A percentile compares a stretch with the other conserved stretches of the same genome.
phyloP scores from a whole-genome alignment of 2,797 vertebrate genomes.

The Thalassophryne amazonica region DNA sequence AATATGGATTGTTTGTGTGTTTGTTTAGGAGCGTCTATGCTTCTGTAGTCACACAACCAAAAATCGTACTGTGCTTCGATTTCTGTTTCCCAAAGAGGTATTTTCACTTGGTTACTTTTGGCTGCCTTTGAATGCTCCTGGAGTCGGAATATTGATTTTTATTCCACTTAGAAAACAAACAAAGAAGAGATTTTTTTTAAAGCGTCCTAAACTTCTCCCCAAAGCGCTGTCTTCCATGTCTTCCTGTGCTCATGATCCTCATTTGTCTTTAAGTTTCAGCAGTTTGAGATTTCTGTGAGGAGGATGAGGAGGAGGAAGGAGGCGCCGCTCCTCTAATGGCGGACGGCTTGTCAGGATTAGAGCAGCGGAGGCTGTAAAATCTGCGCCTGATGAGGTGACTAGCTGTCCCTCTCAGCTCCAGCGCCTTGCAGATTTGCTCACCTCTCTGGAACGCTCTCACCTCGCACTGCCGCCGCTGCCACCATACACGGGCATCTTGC shows the following conservation, averaged over 20 bases:
- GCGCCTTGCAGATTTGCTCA: slow-evolving; percentile 62
- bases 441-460: slow-evolving; percentile 58
- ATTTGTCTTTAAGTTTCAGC: slow-evolving; percentile 29
- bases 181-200: too few species aligned
- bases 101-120: slow-evolving; percentile 74
- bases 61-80: slow-evolving; percentile 40
- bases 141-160: slow-evolving; percentile 72
- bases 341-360: slow-evolving; percentile 79
- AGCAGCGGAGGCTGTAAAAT: slow-evolving; percentile 69
- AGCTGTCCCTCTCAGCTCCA: slow-evolving; percentile 60
- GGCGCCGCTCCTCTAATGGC: slow-evolving; percentile 56
- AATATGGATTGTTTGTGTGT: slow-evolving; percentile 53
- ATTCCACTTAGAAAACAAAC: slow-evolving; percentile 72
- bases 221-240: not conserved
- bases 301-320: slow-evolving; percentile 12
- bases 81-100: slow-evolving; percentile 45
- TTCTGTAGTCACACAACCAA: slow-evolving; percentile 19
- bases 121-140: slow-evolving; percentile 70
- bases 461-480: slow-evolving; percentile 3
- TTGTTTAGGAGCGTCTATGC: slow-evolving; percentile 5
- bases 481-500: slow-evolving; percentile 40
- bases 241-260: not conserved
- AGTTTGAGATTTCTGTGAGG: too few species aligned
- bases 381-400: slow-evolving; percentile 73
- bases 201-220: slow-evolving; percentile 21